phyloP scores from a whole-genome alignment of 2,113 vertebrate species.

The Leptobrachium leishanense region DNA sequence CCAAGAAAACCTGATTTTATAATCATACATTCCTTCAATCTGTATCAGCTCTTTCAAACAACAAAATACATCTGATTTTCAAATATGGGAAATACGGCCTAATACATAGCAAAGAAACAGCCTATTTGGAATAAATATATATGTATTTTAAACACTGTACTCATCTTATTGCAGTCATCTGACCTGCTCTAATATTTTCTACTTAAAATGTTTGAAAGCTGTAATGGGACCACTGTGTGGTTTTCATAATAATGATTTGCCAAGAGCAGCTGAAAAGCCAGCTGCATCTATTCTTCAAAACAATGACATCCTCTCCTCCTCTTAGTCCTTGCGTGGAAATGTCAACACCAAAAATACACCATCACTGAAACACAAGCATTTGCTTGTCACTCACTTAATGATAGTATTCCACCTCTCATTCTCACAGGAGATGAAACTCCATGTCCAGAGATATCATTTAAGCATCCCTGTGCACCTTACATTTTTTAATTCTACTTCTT shows the following conservation, averaged over 20 bases:
- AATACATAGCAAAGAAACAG: neutral
- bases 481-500: too few species aligned
- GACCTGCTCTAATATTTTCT: constrained; percentile 21
- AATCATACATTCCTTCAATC: too few species aligned
- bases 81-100: too few species aligned
- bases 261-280: constrained; percentile 36
- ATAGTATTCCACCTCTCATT: neutral
- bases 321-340: constrained; percentile 35
- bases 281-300: constrained; percentile 36
- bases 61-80: too few species aligned
- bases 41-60: too few species aligned
- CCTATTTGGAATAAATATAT: neutral
- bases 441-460: too few species aligned
- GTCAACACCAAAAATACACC: constrained; percentile 46
- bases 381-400: neutral
- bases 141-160: neutral
- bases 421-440: too few species aligned
- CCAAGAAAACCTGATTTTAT: too few species aligned
- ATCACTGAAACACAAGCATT: constrained; percentile 23
- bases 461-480: too few species aligned
- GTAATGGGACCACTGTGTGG: constrained; percentile 3
- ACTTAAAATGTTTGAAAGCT: neutral
- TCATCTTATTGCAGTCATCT: constrained; percentile 31
- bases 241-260: constrained; percentile 19
- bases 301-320: constrained; percentile 31